phyloP scores from a whole-genome alignment of 2,797 vertebrate genomes.

The Austrolebias charrua region DNA sequence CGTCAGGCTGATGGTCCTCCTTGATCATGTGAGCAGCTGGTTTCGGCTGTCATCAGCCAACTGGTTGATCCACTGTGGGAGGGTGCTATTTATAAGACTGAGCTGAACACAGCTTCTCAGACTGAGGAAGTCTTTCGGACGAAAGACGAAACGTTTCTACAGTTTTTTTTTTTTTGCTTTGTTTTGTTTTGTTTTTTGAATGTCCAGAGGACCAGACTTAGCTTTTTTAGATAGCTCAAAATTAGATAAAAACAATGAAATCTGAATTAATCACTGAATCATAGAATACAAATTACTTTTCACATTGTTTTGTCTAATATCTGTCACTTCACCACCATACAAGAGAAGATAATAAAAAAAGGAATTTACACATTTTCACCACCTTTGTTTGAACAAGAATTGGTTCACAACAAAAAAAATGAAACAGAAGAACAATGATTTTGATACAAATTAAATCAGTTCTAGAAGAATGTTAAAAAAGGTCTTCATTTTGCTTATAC shows the following conservation, averaged over 20 bases:
- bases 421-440: not conserved
- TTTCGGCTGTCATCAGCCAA: too few relatives aligned
- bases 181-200: too few relatives aligned
- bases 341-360: not conserved
- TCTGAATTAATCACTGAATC: conserved; percentile 36
- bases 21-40: too few relatives aligned
- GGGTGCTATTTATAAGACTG: too few relatives aligned
- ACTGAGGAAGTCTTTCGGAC: too few relatives aligned
- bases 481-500: not conserved
- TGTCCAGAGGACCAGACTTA: too few relatives aligned
- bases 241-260: conserved; percentile 3
- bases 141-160: too few relatives aligned
- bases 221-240: too few relatives aligned
- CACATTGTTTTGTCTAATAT: conserved; percentile 4
- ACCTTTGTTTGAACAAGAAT: not conserved
- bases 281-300: conserved; percentile 46
- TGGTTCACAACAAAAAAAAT: not conserved
- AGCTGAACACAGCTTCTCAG: too few relatives aligned
- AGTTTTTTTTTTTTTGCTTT: too few relatives aligned
- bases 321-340: not conserved
- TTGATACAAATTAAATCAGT: not conserved
- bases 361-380: not conserved
- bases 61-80: too few relatives aligned
- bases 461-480: not conserved
- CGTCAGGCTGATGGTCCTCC: too few relatives aligned